phyloP scores from a whole-genome alignment of 2,797 vertebrate genomes.

The Cossypha caffra region DNA sequence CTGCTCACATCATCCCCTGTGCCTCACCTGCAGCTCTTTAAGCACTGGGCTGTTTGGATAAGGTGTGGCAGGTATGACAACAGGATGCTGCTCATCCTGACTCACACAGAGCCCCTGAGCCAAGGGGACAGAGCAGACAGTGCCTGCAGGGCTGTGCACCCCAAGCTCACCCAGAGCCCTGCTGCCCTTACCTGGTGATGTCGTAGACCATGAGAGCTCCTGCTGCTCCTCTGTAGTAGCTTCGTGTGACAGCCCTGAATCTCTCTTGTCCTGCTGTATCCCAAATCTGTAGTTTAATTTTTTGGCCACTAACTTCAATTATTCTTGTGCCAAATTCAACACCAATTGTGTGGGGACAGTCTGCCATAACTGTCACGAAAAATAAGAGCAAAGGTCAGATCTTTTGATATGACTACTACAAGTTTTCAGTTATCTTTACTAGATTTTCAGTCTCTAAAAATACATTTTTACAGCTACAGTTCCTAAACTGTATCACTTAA shows the following conservation, averaged over 20 bases:
- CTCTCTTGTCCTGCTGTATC: slow-evolving; percentile 98
- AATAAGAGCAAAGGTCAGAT: slow-evolving; percentile 38
- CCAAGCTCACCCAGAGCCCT: neutral
- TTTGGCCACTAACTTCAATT: slow-evolving; percentile 99
- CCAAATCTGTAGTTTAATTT: slow-evolving; percentile 99
- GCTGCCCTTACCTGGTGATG: slow-evolving; percentile 90
- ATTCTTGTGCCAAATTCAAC: slow-evolving; percentile 99
- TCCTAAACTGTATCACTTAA: neutral
- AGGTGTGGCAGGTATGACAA: neutral
- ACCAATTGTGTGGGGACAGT: slow-evolving; percentile 98
- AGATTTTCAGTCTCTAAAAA: neutral
- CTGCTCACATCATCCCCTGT: neutral
- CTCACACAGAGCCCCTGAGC: neutral
- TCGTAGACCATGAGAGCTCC: slow-evolving; percentile 99
- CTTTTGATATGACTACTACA: neutral
- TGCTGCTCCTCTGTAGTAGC: slow-evolving; percentile 98
- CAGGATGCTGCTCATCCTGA: neutral
- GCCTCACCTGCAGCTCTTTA: neutral
- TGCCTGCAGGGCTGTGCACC: fast-evolving
- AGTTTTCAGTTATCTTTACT: neutral
- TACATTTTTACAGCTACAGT: neutral
- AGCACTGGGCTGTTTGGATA: neutral
- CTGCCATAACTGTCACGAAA: slow-evolving; percentile 91
- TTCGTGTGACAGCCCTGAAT: slow-evolving; percentile 97
- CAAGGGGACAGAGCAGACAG: neutral